Evolutionary conservation across 2,797 vertebrate species (phyloP).

Genomic region (Pithecia hirsuta): DNA sequence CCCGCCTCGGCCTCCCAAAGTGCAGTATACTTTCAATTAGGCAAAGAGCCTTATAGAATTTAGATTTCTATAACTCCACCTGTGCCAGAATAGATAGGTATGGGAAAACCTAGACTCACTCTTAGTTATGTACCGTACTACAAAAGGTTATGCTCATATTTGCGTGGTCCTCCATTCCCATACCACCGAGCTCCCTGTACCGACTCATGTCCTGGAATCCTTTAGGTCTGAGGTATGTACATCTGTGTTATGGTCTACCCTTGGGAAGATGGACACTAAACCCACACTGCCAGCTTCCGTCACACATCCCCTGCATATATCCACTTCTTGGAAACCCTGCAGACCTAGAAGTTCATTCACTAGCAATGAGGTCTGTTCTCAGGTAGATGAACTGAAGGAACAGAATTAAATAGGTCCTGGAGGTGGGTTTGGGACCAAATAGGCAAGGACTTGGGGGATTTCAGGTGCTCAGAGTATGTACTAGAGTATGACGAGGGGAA

Average conservation of each 20-base stretch:
- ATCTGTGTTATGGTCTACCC: rapidly evolving
- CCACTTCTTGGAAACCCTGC: background rate
- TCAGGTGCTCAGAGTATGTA: background rate
- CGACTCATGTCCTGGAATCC: background rate
- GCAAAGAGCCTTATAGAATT: background rate
- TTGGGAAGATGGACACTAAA: background rate
- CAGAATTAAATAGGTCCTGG: background rate
- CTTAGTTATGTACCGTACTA: background rate
- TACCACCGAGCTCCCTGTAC: background rate
- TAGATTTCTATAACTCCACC: background rate
- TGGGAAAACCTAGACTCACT: background rate
- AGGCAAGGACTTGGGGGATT: background rate
- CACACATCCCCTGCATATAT: background rate
- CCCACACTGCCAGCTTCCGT: background rate
- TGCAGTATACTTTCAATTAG: background rate
- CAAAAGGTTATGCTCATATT: background rate
- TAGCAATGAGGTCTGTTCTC: background rate
- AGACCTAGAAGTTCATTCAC: background rate
- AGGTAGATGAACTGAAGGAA: background rate
- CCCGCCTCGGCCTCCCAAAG: too few relatives aligned
- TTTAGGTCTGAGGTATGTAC: rapidly evolving
- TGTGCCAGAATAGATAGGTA: background rate
- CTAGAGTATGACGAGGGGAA: background rate
- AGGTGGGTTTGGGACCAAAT: background rate
- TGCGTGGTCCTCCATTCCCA: background rate